Conservation (phyloP, 2,797 vertebrate species). For the Tokudaia tokunoshimensis region DNA sequence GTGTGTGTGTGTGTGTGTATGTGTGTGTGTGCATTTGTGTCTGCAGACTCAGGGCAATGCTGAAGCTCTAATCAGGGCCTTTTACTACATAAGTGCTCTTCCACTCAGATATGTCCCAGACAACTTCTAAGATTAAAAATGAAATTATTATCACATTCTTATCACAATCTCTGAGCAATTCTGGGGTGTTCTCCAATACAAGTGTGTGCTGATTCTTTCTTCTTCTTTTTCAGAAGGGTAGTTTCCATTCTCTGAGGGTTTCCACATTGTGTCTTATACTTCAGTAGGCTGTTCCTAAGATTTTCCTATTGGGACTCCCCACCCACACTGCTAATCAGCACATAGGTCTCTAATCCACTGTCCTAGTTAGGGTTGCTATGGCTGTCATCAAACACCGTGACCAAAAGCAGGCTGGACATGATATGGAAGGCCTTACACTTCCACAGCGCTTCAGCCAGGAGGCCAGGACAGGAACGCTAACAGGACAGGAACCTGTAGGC, state of each 20-base stretch:
- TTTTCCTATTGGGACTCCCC: background rate
- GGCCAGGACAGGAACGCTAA: background rate
- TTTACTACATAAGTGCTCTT: background rate
- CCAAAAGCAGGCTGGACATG: background rate
- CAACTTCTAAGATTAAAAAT: slow-evolving; percentile 26
- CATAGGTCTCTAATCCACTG: background rate
- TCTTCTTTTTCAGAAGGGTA: background rate
- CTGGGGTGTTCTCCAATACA: background rate
- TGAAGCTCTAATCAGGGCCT: background rate
- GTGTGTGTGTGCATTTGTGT: accelerated
- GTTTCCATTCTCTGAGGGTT: background rate
- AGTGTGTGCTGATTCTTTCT: background rate
- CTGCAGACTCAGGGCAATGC: background rate
- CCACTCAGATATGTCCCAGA: background rate
- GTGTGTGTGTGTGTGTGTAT: background rate
- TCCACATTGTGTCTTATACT: background rate
- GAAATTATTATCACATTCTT: background rate
- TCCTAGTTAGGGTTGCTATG: background rate
- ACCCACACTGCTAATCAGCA: background rate
- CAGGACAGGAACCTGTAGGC: background rate
- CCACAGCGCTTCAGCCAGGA: background rate
- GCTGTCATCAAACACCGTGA: background rate
- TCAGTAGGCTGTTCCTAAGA: background rate
- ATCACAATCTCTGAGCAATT: background rate
- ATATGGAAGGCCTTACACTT: background rate